These are phyloP conservation scores for Monopterus albus DNA, from an alignment of 2,113 vertebrate genomes.

Conservation along the genomic window DNA sequence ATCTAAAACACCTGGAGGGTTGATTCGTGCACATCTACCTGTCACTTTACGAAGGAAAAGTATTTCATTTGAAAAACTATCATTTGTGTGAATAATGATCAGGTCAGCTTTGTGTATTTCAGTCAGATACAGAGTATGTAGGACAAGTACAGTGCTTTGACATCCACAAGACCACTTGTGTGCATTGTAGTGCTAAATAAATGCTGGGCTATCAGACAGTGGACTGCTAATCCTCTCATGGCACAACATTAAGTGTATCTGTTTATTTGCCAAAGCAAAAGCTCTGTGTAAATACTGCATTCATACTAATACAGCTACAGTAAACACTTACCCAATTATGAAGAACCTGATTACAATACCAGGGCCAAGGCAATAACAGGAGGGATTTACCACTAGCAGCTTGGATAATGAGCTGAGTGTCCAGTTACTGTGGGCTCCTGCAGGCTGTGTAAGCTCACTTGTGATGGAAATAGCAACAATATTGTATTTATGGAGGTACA, in stretches of 20 bases:
- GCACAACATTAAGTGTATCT: slow-evolving; percentile 47
- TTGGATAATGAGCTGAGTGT: slow-evolving; percentile 60
- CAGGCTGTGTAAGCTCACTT: slow-evolving; percentile 54
- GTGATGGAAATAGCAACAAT: slow-evolving; percentile 56
- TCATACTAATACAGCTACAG: slow-evolving; percentile 44
- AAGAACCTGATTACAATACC: slow-evolving; percentile 67
- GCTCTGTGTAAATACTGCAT: slow-evolving; percentile 53
- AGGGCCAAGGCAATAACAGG: slow-evolving; percentile 53
- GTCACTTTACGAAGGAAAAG: slow-evolving; percentile 3
- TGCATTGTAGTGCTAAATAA: slow-evolving; percentile 30
- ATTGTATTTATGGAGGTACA: slow-evolving; percentile 55
- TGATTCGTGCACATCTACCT: slow-evolving; percentile 19
- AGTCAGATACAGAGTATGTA: background rate
- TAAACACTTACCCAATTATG: slow-evolving; percentile 47
- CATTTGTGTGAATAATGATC: background rate
- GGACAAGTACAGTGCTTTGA: background rate
- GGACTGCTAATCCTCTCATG: slow-evolving; percentile 54
- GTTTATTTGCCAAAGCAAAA: slow-evolving; percentile 64
- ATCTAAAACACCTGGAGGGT: background rate
- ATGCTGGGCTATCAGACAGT: slow-evolving; percentile 19
- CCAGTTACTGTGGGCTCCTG: slow-evolving; percentile 48
- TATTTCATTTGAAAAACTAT: slow-evolving; percentile 3
- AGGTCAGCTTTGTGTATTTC: background rate
- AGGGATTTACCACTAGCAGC: slow-evolving; percentile 61
- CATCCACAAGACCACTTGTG: background rate